Evolutionary conservation across 2,797 vertebrate genomes (phyloP).

Genomic region (Trachurus trachurus): DNA sequence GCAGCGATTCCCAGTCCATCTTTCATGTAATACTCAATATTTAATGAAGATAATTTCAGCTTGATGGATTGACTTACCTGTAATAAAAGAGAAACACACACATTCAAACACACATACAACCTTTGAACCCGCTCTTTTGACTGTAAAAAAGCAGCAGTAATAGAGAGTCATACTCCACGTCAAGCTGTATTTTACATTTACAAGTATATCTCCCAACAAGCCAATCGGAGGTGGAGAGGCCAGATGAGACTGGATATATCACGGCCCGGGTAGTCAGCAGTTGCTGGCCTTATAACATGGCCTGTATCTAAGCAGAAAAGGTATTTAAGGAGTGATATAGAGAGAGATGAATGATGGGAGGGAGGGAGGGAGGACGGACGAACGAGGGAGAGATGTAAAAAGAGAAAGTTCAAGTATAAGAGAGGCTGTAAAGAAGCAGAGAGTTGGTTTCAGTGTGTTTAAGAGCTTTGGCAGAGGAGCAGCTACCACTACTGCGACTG

Average conservation of each 20-base stretch:
- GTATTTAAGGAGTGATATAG: slow-evolving; percentile 77
- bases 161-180: slow-evolving; percentile 53
- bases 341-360: slow-evolving; percentile 67
- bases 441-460: slow-evolving; percentile 76
- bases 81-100: slow-evolving; percentile 49
- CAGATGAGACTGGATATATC: slow-evolving; percentile 66
- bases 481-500: slow-evolving; percentile 63
- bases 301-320: slow-evolving; percentile 78
- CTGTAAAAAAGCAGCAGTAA: slow-evolving; percentile 58
- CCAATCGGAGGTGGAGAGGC: slow-evolving; percentile 58
- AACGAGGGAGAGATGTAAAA: slow-evolving; percentile 60
- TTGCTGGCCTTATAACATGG: slow-evolving; percentile 53
- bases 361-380: slow-evolving; percentile 48
- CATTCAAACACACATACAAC: slow-evolving; percentile 34
- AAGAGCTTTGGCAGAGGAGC: slow-evolving; percentile 73
- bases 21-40: slow-evolving; percentile 41
- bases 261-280: slow-evolving; percentile 67
- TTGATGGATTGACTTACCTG: slow-evolving; percentile 46
- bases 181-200: slow-evolving; percentile 76
- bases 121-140: slow-evolving; percentile 46
- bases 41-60: slow-evolving; percentile 58
- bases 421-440: slow-evolving; percentile 64
- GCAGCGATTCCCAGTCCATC: slow-evolving; percentile 35
- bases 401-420: slow-evolving; percentile 70
- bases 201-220: slow-evolving; percentile 64